Percentiles rank a stretch among this genome's conserved stretches.
These are phyloP conservation scores for Umimayanthus chanpuru DNA, from an alignment of 92 coral and sea anemone genomes.

Conservation along the genomic window DNA sequence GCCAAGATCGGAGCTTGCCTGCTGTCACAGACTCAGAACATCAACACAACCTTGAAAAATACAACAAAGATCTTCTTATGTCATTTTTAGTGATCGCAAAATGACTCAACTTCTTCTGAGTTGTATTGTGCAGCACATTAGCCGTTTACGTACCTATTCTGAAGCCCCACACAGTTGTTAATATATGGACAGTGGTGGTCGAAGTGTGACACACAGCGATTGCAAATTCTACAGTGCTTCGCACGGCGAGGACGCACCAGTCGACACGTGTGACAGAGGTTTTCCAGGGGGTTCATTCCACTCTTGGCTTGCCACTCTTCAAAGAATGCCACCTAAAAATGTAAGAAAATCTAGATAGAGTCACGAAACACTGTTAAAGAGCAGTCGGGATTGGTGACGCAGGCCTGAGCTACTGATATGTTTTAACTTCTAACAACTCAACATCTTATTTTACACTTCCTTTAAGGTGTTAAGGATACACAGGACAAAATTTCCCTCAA, in stretches of 20 bases:
- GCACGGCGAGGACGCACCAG: constrained; percentile 96
- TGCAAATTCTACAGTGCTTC: constrained; percentile 97
- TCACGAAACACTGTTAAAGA: not conserved
- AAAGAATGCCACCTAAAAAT: constrained; percentile 70
- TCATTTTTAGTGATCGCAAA: not conserved
- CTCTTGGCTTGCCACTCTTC: constrained; percentile 93
- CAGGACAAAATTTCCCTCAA: too few relatives aligned
- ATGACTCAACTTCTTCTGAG: not conserved
- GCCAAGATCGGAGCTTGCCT: too few relatives aligned
- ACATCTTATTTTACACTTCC: too few relatives aligned
- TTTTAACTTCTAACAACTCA: too few relatives aligned
- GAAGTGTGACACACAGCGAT: constrained; percentile 92
- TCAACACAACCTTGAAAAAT: too few relatives aligned
- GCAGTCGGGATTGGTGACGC: not conserved
- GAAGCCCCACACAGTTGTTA: constrained; percentile 92
- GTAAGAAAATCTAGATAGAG: not conserved
- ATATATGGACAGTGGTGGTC: constrained; percentile 99
- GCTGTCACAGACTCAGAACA: not conserved
- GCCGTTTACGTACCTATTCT: constrained; percentile 68
- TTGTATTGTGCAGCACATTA: not conserved
- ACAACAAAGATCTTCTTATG: not conserved
- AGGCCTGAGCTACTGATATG: too few relatives aligned
- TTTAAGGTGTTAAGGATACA: too few relatives aligned
- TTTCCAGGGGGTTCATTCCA: constrained; percentile 88
- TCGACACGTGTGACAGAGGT: constrained; percentile 96